A percentile compares a stretch with the other conserved stretches of the same genome.
These are phyloP conservation scores for Leptodactylus fallax DNA, from an alignment of 2,797 vertebrate genomes.

Conservation along the genomic window DNA sequence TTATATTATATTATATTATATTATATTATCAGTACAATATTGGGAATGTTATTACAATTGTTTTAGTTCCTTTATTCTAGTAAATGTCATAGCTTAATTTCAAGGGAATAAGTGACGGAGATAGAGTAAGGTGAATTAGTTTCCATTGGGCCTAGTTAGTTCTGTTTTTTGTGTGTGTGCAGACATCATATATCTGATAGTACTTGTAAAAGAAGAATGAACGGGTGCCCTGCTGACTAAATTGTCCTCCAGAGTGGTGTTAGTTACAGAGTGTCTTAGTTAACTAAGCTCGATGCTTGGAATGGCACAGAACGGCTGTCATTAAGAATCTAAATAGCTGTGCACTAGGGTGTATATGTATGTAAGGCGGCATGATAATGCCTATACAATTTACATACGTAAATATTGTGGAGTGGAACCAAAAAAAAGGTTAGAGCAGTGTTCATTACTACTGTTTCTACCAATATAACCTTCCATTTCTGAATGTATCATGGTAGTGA, in stretches of 20 bases:
- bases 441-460: not conserved
- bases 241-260: constrained; percentile 79
- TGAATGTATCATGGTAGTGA: not conserved
- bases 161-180: constrained; percentile 71
- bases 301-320: constrained; percentile 77
- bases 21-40: not conserved
- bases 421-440: not conserved
- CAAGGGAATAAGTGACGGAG: constrained; percentile 41
- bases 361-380: constrained; percentile 64
- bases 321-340: constrained; percentile 73
- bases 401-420: constrained; percentile 58
- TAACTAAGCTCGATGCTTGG: constrained; percentile 76
- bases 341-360: constrained; percentile 66
- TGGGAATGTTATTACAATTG: not conserved
- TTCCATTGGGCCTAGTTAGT: constrained; percentile 72
- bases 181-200: constrained; percentile 75
- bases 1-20: too few species aligned
- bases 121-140: constrained; percentile 76
- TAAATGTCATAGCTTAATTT: not conserved
- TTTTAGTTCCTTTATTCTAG: not conserved
- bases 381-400: constrained; percentile 68
- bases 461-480: not conserved
- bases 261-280: constrained; percentile 79
- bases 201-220: constrained; percentile 76
- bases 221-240: constrained; percentile 78